A percentile compares a stretch with the other conserved stretches of the same genome.
Conservation (phyloP, 1,140 invertebrate genomes). For the Druon quercuslanigerum region DNA sequence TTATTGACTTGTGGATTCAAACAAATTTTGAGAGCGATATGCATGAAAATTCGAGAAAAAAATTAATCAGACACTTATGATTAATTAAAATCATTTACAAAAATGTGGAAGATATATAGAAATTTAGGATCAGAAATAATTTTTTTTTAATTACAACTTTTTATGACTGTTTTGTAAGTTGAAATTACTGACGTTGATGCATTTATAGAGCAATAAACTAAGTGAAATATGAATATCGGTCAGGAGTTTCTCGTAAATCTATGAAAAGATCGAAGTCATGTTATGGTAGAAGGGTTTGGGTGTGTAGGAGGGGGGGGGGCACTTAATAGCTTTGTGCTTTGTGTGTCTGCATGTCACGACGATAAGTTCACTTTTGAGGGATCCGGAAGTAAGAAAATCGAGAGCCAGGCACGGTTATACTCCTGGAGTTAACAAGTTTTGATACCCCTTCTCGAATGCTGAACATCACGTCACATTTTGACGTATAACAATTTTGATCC, state of each 20-base stretch:
- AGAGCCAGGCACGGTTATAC: conserved; percentile 60
- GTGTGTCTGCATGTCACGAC: conserved; percentile 35
- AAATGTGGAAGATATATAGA: too few species aligned
- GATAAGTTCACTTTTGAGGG: conserved; percentile 63
- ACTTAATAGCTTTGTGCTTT: conserved; percentile 30
- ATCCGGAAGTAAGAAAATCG: conserved; percentile 65
- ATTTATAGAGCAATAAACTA: not conserved
- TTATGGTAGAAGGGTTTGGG: not conserved
- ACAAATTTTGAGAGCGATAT: too few species aligned
- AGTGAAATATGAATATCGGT: conserved; percentile 10
- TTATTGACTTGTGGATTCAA: too few species aligned
- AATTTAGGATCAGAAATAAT: too few species aligned
- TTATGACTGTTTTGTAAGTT: too few species aligned
- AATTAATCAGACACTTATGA: too few species aligned
- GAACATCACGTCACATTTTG: conserved; percentile 46
- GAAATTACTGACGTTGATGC: too few species aligned
- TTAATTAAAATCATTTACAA: too few species aligned
- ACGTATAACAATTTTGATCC: conserved; percentile 42
- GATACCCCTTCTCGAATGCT: conserved; percentile 27
- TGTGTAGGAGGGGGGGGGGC: not conserved
- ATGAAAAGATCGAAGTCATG: conserved; percentile 9
- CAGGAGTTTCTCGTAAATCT: conserved; percentile 18
- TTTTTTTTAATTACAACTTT: too few species aligned
- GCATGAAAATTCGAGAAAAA: too few species aligned
- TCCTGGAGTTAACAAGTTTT: conserved; percentile 53